These are phyloP conservation scores for Podilymbus podiceps DNA, from an alignment of 2,113 vertebrate species.

Conservation along the genomic window DNA sequence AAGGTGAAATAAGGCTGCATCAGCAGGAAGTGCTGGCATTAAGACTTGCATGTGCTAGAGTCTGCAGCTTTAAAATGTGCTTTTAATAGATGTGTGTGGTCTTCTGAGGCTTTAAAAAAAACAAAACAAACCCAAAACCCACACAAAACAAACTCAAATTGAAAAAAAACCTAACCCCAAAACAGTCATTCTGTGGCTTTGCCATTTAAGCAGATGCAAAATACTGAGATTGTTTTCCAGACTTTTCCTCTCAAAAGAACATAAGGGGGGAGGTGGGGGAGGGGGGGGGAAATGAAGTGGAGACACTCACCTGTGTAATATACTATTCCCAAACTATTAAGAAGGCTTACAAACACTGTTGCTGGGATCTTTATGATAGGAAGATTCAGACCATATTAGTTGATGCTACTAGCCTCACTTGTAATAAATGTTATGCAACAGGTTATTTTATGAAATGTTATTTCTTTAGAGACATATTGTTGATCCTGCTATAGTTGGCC, in stretches of 20 bases:
- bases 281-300: not conserved
- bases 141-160: not conserved
- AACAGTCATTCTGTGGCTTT: slow-evolving; percentile 13
- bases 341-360: slow-evolving; percentile 6
- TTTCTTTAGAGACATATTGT: not conserved
- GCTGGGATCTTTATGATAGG: not conserved
- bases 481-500: not conserved
- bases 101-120: slow-evolving; percentile 6
- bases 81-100: not conserved
- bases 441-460: not conserved
- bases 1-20: slow-evolving; percentile 30
- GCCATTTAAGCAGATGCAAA: slow-evolving; percentile 17
- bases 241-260: slow-evolving; percentile 11
- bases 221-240: slow-evolving; percentile 28
- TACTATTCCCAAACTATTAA: not conserved
- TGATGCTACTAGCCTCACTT: not conserved
- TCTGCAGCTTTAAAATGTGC: slow-evolving; percentile 24
- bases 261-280: not conserved
- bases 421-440: not conserved
- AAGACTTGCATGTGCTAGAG: slow-evolving; percentile 56
- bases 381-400: not conserved
- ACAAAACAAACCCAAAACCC: not conserved
- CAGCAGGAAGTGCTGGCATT: slow-evolving; percentile 45
- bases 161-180: not conserved
- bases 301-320: not conserved